Conservation (phyloP, 1,140 invertebrate genomes). For the Eupeodes corollae region DNA sequence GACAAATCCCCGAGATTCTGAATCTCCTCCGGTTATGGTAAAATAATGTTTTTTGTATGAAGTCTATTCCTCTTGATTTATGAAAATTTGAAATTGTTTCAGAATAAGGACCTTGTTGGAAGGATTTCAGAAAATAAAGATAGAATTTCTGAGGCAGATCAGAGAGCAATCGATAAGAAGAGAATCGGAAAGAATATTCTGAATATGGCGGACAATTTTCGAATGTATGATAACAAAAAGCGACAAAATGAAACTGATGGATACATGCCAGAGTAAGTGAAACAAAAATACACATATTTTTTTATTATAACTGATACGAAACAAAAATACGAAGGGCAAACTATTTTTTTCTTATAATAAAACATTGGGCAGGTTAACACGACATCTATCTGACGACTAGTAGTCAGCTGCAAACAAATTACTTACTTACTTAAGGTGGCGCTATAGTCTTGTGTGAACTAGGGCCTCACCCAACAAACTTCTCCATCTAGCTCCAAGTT, state of each 20-base stretch:
- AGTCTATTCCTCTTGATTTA: neutral
- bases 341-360: too few species aligned
- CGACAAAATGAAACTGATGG: slow-evolving; percentile 7
- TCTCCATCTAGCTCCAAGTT: too few species aligned
- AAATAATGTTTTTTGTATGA: neutral
- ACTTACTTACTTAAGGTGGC: too few species aligned
- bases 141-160: slow-evolving; percentile 24
- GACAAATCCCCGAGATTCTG: slow-evolving; percentile 48
- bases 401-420: too few species aligned
- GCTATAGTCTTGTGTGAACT: too few species aligned
- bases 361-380: too few species aligned
- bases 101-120: slow-evolving; percentile 17
- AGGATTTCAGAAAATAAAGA: slow-evolving; percentile 27
- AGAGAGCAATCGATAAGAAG: slow-evolving; percentile 25
- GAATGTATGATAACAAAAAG: slow-evolving; percentile 3
- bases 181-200: slow-evolving; percentile 30
- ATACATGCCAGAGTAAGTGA: slow-evolving; percentile 22
- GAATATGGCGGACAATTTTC: slow-evolving; percentile 27
- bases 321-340: too few species aligned
- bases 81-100: slow-evolving; percentile 5
- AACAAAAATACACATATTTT: too few species aligned
- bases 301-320: too few species aligned
- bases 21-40: neutral
- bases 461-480: too few species aligned
- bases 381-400: too few species aligned